Evolutionary conservation across 2,888 invertebrate species (phyloP), one percentile per base, ranked within the genome.

Genomic region (Ischnus inquisitorius): DNA sequence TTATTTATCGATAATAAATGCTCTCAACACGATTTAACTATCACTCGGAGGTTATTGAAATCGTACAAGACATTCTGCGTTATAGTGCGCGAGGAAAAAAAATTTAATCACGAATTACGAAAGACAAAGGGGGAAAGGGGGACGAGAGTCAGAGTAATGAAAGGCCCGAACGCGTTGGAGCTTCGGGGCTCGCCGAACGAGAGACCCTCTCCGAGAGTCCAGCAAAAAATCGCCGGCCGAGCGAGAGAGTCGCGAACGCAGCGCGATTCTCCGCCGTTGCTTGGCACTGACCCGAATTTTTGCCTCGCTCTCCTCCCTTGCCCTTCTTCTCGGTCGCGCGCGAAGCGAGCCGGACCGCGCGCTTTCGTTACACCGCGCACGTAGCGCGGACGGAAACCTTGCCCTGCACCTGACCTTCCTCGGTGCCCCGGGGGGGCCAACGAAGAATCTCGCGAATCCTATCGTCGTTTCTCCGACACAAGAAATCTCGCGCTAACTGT

Each of bases 231-330:
- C 79, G 19, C 41, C 25, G 62, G 19, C 80, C 81, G 83, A 76
- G 87, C 81, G 83, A 76, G 87, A 80, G 84, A 81, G 82, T 82
- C 48, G 81, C 82, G 81, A 84, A 77, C 77, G 88, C 86, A 86
- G 87, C 86, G 85, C 88, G 88, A 82, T 71, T 77, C 87, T 86
- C 87, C 87, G 81, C 19, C 72, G 74, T 86, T 74, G 86, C 34
- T 84, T 88, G 90, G 88, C 90, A 90, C 92, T 95, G 95, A 93
- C 95, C 94, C 64, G 93, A 95, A 90, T 89, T 89, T 88, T 88
- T 80, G 67, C 62, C 67, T 71, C 68, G 28, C 43, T 57, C 71
- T 39, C 39, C 62, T 62, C 62, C 34, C 71, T 16, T 22, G 16
- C 19, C 69, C 64, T 34, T 68, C 62, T 25, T 41, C 76, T 39